Evolutionary conservation across 2,888 invertebrate species (phyloP), one percentile per base, ranked within the genome.

Genomic region (Nemapogon koenigi): DNA sequence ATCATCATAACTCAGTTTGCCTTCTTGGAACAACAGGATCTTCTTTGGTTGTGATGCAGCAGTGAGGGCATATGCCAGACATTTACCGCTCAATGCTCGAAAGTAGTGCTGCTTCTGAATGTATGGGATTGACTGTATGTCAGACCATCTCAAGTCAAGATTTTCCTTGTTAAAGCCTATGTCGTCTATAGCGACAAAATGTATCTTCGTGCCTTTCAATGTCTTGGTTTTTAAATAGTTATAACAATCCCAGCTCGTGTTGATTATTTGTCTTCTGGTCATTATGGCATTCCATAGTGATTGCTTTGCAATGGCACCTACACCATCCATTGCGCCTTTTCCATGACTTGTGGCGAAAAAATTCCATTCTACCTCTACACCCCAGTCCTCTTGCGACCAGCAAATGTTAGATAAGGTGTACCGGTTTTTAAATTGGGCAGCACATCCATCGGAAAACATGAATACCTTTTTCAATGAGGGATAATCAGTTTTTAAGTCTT

Each of bases 281-380:
- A 17, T 41, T 18, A 41, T 36, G 7, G 38, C 38, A 10, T 13
- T 17, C 42, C 39, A 42, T 29, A 42, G 13, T 16, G 16, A 11
- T 11, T 28, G 13, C 17, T 42, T 42, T n/a, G 35, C 37, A 16
- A 18, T 37, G n/a, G 40, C 40, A 22, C 43, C 40, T 4, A 38
- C 13, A 6, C 43, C 41, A 33, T 41, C 43, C 2, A 43, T 16
- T 13, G 43, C 41, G 6, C 37, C 41, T 37, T 43, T 41, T 13
- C 43, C 40, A 17, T 43, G 43, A 32, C 40, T 37, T n/a, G 42
- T 16, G 4, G 42, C 35, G 19, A 42, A 42, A 35, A 40, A 42
- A 16, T 16, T 13, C 42, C 37, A 42, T n/a, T 39, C 40, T 11
- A 42, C 35, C 13, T 36, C 29, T 29, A 40, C 40, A 35, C 37